Percentiles rank a stretch among this genome's conserved stretches.
Evolutionary conservation across 2,113 vertebrate genomes (phyloP).

Genomic region (Craseonycteris thonglongyai): DNA sequence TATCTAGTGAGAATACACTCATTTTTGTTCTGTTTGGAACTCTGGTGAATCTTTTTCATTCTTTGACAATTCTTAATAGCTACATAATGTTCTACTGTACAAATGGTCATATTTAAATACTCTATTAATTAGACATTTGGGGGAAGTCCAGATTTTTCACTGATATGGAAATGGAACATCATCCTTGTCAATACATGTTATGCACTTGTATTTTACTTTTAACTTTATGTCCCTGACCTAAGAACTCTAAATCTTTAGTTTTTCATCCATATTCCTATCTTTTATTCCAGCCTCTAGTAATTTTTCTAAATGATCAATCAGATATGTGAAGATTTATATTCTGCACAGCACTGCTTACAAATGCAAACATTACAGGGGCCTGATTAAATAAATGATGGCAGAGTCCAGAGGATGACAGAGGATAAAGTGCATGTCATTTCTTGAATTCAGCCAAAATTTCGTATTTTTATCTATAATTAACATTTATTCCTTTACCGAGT

Average conservation of each 20-base stretch:
- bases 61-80: neutral
- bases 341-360: neutral
- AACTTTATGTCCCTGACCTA: neutral
- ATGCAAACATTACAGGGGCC: neutral
- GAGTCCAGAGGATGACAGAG: neutral
- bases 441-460: neutral
- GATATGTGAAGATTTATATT: neutral
- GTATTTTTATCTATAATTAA: neutral
- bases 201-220: neutral
- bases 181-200: neutral
- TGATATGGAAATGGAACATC: neutral
- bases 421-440: accelerated
- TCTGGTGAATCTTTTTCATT: neutral
- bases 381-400: neutral
- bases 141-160: neutral
- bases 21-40: neutral
- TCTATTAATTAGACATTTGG: neutral
- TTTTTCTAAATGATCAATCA: neutral
- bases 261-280: neutral
- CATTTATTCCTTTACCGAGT: no score
- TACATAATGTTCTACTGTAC: no score
- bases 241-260: neutral
- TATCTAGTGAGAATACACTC: neutral
- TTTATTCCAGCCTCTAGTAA: neutral
- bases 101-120: neutral